Evolutionary conservation across 2,888 invertebrate genomes (phyloP).

Genomic region (Elaeidobius kamerunicus): DNA sequence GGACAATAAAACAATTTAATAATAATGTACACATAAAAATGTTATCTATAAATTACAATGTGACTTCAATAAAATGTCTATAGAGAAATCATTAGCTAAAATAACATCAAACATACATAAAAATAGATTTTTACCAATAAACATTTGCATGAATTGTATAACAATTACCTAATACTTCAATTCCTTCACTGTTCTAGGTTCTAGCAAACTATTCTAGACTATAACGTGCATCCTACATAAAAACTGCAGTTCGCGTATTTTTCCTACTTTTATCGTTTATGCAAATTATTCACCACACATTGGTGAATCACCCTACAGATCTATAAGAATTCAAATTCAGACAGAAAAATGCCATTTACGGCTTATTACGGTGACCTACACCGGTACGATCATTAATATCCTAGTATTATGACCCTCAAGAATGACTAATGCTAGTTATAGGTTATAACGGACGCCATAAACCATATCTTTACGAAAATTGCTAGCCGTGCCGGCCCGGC

Average conservation of each 20-base stretch:
- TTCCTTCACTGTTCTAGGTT: too few relatives aligned
- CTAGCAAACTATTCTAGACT: too few relatives aligned
- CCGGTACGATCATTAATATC: constrained; percentile 18
- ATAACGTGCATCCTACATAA: too few relatives aligned
- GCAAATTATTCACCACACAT: neutral
- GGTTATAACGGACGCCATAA: constrained; percentile 31
- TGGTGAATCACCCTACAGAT: neutral
- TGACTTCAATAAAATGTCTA: too few relatives aligned
- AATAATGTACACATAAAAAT: too few relatives aligned
- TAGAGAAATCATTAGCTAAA: too few relatives aligned
- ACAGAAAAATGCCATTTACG: constrained; percentile 6
- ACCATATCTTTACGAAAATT: constrained; percentile 30
- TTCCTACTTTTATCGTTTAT: neutral
- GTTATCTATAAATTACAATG: too few relatives aligned
- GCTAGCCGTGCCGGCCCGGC: constrained; percentile 15
- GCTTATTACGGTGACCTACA: constrained; percentile 12
- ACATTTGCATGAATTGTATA: neutral
- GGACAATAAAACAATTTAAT: too few relatives aligned
- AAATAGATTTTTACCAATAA: too few relatives aligned
- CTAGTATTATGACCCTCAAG: constrained; percentile 16
- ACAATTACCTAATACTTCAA: too few relatives aligned
- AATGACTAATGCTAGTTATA: constrained; percentile 30
- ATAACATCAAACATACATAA: too few relatives aligned
- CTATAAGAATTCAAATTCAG: neutral
- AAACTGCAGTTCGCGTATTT: too few relatives aligned